Evolutionary conservation across 2,113 vertebrate genomes (phyloP).

Genomic region (Probosciger aterrimus): DNA sequence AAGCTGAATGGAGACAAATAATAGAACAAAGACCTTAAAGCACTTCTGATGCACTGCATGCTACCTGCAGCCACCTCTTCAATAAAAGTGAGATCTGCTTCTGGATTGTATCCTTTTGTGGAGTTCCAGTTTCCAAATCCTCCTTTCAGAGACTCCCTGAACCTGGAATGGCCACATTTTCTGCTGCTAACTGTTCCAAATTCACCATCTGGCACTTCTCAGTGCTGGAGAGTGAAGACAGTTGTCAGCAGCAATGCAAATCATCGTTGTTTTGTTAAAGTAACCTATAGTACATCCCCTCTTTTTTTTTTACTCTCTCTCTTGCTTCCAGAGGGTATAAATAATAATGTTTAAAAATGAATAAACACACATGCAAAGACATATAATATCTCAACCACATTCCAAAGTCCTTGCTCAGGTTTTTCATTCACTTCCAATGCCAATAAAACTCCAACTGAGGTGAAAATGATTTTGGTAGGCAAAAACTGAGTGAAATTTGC

Average conservation of each 20-base stretch:
- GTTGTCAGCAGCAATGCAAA: constrained; percentile 77
- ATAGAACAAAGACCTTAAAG: not conserved
- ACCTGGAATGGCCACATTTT: constrained; percentile 65
- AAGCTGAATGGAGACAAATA: constrained; percentile 2
- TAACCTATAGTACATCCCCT: constrained; percentile 9
- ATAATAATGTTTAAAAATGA: constrained; percentile 51
- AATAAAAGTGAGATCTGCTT: constrained; percentile 25
- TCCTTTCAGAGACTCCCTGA: constrained; percentile 65
- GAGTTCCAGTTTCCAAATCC: constrained; percentile 69
- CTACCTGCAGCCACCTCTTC: constrained; percentile 1
- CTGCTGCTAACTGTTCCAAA: constrained; percentile 70
- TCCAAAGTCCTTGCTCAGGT: constrained; percentile 42
- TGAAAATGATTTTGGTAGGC: not conserved
- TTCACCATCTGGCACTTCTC: constrained; percentile 77
- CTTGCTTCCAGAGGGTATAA: constrained; percentile 47
- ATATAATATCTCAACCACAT: constrained; percentile 47
- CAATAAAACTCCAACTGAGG: constrained; percentile 1
- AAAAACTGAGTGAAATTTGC: constrained; percentile 11
- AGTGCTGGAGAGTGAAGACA: constrained; percentile 66
- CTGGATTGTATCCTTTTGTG: constrained; percentile 53
- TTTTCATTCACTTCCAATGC: constrained; percentile 44
- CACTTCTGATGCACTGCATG: not conserved
- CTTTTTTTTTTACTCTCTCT: not conserved
- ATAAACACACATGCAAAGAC: constrained; percentile 47
- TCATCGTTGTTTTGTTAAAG: constrained; percentile 62